Base-by-base conservation (phyloP, 1,140 invertebrate species). In the Macrostomum lignano region DNA sequence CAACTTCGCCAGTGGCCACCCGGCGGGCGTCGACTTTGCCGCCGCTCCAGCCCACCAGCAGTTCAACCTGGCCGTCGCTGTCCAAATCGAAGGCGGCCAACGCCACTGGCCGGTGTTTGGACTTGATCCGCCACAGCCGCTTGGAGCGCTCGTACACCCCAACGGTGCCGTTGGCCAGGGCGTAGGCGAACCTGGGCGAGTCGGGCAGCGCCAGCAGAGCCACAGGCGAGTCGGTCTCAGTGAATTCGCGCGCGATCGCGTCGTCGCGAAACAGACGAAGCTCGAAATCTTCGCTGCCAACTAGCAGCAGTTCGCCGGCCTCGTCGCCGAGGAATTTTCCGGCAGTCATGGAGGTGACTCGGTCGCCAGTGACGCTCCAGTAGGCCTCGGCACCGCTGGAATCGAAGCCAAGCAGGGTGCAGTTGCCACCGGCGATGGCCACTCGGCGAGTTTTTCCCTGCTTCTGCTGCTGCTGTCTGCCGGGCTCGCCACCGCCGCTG, bases 341-440 rank as follows among this genome's bases (percentile, higher is more conserved):
- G n/a, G n/a, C n/a, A n/a, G n/a, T n/a, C n/a, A n/a, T n/a, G n/a
- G n/a, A n/a, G n/a, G n/a, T n/a, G n/a, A n/a, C n/a, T n/a, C n/a
- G n/a, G n/a, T n/a, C n/a, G n/a, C n/a, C n/a, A n/a, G n/a, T n/a
- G n/a, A n/a, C n/a, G n/a, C n/a, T n/a, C n/a, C n/a, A n/a, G n/a
- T n/a, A n/a, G n/a, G n/a, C n/a, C n/a, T n/a, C n/a, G n/a, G n/a
- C n/a, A n/a, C n/a, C n/a, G 39, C 71, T 62, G 39, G 63, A 56
- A 49, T 81, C 71, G 45, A 77, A 70, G 1, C 73, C 72, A 42
- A 74, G 73, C 26, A 66, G 47, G 1, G 76, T 74, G 45, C 77
- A 81, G 51, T 84, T 82, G 0, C 79, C 78, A 20, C 81, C 81
- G n/a, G 79, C 63, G 13, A 86, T 62, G 2, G 68, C 69, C 35